These are phyloP conservation scores for Nowickia ferox DNA, from an alignment of 2,888 invertebrate species.

Conservation along the genomic window DNA sequence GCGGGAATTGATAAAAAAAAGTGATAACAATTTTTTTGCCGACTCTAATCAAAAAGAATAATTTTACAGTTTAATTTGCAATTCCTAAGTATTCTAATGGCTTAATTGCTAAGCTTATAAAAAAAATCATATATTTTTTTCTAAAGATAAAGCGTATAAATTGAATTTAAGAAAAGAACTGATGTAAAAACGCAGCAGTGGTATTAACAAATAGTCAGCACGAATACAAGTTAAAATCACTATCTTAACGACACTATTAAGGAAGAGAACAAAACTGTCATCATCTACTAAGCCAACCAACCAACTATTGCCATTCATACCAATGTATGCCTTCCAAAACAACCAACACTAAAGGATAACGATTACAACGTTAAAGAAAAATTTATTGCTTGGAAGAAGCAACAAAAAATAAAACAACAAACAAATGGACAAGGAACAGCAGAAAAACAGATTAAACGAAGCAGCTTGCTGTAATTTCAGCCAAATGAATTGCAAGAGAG, in stretches of 20 bases:
- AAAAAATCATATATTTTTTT: neutral
- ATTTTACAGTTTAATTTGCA: neutral
- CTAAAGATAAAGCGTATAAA: neutral
- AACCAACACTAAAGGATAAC: constrained; percentile 50
- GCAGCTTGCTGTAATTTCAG: constrained; percentile 39
- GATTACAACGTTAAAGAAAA: constrained; percentile 62
- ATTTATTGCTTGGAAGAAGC: constrained; percentile 58
- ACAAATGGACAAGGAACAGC: neutral
- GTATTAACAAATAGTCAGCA: constrained; percentile 38
- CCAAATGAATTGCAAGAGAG: constrained; percentile 44
- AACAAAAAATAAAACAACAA: neutral
- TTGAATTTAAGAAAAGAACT: constrained; percentile 10
- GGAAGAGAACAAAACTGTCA: constrained; percentile 48
- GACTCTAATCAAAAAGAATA: neutral
- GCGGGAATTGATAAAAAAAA: no score
- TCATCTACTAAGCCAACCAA: neutral
- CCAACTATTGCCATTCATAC: neutral
- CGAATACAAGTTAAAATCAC: constrained; percentile 33
- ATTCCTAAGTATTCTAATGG: neutral
- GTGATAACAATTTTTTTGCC: no score
- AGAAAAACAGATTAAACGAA: constrained; percentile 14
- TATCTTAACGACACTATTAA: constrained; percentile 47
- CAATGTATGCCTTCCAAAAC: constrained; percentile 16
- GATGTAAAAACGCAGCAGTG: neutral
- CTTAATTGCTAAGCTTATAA: neutral